Evolutionary conservation across 2,113 vertebrate genomes (phyloP).

Genomic region (Neotoma lepida): DNA sequence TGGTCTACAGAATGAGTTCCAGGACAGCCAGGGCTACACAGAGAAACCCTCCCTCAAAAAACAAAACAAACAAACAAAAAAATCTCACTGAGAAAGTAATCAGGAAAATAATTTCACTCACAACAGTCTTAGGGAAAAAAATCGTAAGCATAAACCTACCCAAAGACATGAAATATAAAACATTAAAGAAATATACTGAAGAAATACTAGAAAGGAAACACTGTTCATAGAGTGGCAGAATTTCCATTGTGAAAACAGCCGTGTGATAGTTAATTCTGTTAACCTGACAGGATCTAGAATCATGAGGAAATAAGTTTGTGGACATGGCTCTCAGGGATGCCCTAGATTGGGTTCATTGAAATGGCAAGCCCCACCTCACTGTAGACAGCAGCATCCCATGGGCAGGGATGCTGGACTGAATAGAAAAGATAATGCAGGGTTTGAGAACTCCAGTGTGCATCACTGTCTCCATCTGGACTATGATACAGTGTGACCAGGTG

Average conservation of each 20-base stretch:
- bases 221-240: neutral
- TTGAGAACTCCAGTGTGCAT: neutral
- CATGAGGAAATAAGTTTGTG: neutral
- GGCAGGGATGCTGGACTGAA: neutral
- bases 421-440: neutral
- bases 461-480: neutral
- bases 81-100: neutral
- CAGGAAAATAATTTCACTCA: neutral
- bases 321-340: neutral
- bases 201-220: neutral
- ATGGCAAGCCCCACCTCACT: neutral
- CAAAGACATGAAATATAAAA: neutral
- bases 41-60: neutral
- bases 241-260: neutral
- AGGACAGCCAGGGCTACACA: neutral
- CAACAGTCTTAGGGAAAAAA: neutral
- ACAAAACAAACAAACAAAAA: neutral
- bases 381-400: neutral
- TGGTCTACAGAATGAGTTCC: neutral
- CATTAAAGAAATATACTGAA: neutral
- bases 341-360: neutral
- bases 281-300: neutral
- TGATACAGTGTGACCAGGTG: neutral
- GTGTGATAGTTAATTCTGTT: neutral
- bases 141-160: neutral